A percentile compares a stretch with the other conserved stretches of the same genome.
phyloP scores from a whole-genome alignment of 1,140 invertebrate species.

The Zaprionus capensis region DNA sequence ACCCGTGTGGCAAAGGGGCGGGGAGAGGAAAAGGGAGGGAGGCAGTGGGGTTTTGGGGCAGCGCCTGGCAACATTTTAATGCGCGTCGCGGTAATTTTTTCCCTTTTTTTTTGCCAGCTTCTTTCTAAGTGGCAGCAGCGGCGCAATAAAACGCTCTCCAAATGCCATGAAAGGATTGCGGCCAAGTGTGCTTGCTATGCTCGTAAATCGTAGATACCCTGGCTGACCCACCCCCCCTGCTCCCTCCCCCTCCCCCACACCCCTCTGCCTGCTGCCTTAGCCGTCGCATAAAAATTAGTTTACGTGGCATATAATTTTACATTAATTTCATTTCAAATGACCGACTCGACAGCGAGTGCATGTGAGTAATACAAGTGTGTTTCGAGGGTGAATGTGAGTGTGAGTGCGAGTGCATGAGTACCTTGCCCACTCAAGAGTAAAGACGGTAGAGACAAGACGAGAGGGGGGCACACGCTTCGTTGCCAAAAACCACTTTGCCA shows the following conservation, averaged over 20 bases:
- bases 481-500: conserved; percentile 70
- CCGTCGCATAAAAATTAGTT: conserved; percentile 71
- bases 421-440: conserved; percentile 8
- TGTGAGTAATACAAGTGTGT: conserved; percentile 4
- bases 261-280: not conserved
- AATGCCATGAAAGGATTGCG: conserved; percentile 78
- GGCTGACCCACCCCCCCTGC: not conserved
- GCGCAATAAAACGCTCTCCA: conserved; percentile 75
- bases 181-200: conserved; percentile 48
- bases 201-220: conserved; percentile 69
- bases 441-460: not conserved
- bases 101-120: conserved; percentile 36
- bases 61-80: conserved; percentile 71
- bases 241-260: not conserved
- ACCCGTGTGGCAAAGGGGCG: not conserved
- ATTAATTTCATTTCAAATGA: conserved; percentile 74
- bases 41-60: conserved; percentile 1
- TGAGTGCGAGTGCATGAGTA: not conserved
- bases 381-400: conserved; percentile 9
- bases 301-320: conserved; percentile 78
- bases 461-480: not conserved
- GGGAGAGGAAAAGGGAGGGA: too few relatives aligned
- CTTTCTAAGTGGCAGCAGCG: conserved; percentile 62
- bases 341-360: conserved; percentile 17
- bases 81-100: conserved; percentile 58